A percentile compares a stretch with the other conserved stretches of the same genome.
Evolutionary conservation across 2,888 invertebrate genomes (phyloP).

Genomic region (Lysandra coridon): DNA sequence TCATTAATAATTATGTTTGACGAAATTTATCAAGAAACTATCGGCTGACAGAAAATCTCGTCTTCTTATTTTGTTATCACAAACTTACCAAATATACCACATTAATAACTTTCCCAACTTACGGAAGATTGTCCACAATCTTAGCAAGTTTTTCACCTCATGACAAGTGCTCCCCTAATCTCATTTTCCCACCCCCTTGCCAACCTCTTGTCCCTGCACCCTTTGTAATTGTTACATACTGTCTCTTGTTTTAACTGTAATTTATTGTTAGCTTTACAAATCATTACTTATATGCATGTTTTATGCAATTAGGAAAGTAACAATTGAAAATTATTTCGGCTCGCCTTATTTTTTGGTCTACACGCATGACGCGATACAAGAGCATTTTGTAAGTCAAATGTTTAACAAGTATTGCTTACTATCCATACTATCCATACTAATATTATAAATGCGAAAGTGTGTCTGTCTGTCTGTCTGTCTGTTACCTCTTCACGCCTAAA

Average conservation of each 20-base stretch:
- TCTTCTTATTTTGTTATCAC: neutral
- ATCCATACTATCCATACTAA: too few species aligned
- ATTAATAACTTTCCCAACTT: slow-evolving; percentile 37
- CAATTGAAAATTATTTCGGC: too few species aligned
- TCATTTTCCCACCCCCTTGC: neutral
- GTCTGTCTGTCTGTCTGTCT: too few species aligned
- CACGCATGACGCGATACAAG: too few species aligned
- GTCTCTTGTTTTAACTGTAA: slow-evolving; percentile 2
- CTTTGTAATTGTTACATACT: slow-evolving; percentile 25
- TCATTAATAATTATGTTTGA: too few species aligned
- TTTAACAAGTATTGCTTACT: too few species aligned
- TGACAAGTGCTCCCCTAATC: neutral
- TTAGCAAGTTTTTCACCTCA: slow-evolving; percentile 13
- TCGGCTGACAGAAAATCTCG: neutral
- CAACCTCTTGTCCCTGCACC: neutral
- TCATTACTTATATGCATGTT: neutral
- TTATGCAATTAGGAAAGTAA: neutral
- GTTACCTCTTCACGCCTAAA: too few species aligned
- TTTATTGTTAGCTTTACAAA: slow-evolving; percentile 15
- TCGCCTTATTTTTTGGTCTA: too few species aligned
- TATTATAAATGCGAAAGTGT: too few species aligned
- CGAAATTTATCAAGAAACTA: neutral
- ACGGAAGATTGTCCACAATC: slow-evolving; percentile 1
- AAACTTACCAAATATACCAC: neutral
- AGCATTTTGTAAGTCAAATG: too few species aligned